Percentiles rank a stretch among this genome's conserved stretches.
Evolutionary conservation across 2,113 vertebrate genomes (phyloP).

Genomic region (Mustela lutreola): DNA sequence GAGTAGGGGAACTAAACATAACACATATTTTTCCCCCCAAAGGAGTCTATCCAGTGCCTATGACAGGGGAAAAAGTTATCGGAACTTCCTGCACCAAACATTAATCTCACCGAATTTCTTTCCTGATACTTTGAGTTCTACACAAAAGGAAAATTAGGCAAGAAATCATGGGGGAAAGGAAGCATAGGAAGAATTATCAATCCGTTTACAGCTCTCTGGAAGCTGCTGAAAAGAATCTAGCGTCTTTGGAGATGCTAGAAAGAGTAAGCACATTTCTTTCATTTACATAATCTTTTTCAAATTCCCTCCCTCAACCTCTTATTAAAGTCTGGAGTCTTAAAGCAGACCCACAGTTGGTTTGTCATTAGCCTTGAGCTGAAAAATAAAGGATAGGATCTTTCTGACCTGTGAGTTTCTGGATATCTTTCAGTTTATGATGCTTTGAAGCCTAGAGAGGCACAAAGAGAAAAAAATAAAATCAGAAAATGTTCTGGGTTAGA

Average conservation of each 20-base stretch:
- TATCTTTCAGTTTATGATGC: slow-evolving; percentile 46
- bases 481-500: slow-evolving; percentile 39
- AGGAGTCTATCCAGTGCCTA: not conserved
- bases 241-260: not conserved
- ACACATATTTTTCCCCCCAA: slow-evolving; percentile 24
- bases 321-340: not conserved
- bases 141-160: too few species aligned
- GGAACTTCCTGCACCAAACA: slow-evolving; percentile 28
- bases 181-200: too few species aligned
- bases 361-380: not conserved
- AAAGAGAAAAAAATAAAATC: slow-evolving; percentile 64
- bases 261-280: not conserved
- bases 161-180: too few species aligned
- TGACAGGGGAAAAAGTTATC: not conserved
- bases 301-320: not conserved
- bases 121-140: not conserved
- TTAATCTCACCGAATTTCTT: slow-evolving; percentile 4
- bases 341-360: not conserved
- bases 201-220: too few species aligned
- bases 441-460: slow-evolving; percentile 68
- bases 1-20: not conserved
- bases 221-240: too few species aligned
- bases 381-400: not conserved
- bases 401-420: slow-evolving; percentile 68
- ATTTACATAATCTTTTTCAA: slow-evolving; percentile 40